Evolutionary conservation across 2,888 invertebrate genomes (phyloP), one percentile per base, ranked within the genome.

Genomic region (Leucophora obtusa): DNA sequence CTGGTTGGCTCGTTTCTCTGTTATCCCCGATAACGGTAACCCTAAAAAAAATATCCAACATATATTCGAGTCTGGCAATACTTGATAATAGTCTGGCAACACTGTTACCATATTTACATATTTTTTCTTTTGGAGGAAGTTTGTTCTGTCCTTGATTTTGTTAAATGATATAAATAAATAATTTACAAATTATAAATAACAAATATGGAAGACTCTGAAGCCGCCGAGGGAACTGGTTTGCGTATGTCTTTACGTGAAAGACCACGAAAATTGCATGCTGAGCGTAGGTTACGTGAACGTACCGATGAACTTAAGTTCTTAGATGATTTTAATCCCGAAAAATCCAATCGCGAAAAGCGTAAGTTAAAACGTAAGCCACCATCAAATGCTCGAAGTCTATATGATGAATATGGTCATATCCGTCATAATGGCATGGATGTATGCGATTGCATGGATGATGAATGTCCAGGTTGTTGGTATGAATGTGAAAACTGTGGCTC

Each of bases 401-500:
- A 95, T 90, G 94, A 97, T 91, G 94, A 94, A 85, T 92, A 91
- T 69, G 96, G 96, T 0, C 90, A 92, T 43, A 92, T 94, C 83
- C 91, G 93, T 21, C 90, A 91, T 15, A 93, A 93, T 28, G 93
- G 94, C 1, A 90, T 92, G 84, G 95, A 97, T 90, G 86, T 96
- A 11, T 98, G 98, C 85, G 98, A 98, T 88, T 98, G 97, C 87
- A 91, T 97, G 82, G 93, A 94, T 84, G 91, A 92, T 50, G 91
- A 91, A 11, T 98, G 98, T 85, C 91, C 93, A 0, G 98, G 98
- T 0, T 98, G 98, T 88, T 96, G 96, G 91, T 95, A 94, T 86
- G 93, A 94, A 1, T 96, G 96, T 85, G 88, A 92, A 5, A 94
- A 93, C 87, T 97, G 97, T 86, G 91, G 89, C 18, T 95, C 95